Conservation (phyloP, 1,140 invertebrate genomes). For the Acarapis woodi region DNA sequence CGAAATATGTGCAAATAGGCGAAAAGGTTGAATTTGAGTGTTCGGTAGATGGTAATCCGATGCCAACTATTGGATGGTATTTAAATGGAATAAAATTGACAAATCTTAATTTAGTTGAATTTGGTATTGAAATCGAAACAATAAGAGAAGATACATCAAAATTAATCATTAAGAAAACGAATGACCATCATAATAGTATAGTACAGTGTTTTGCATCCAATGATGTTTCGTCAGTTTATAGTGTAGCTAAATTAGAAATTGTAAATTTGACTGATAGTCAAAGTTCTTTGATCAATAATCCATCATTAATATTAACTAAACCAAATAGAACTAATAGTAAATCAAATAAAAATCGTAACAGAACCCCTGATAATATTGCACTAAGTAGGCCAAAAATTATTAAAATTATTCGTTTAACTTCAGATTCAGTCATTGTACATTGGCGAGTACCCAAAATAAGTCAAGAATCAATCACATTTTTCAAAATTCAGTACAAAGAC, state of each 20-base stretch:
- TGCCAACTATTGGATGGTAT: conserved; percentile 43
- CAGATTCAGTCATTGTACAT: conserved; percentile 66
- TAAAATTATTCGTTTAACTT: conserved; percentile 47
- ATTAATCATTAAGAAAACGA: too few relatives aligned
- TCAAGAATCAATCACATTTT: conserved; percentile 53
- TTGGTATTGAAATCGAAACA: too few relatives aligned
- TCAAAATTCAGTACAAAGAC: conserved; percentile 60
- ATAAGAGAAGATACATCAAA: too few relatives aligned
- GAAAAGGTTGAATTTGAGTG: conserved; percentile 32
- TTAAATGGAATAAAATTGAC: conserved; percentile 30
- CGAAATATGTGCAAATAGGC: conserved; percentile 26
- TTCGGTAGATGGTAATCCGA: conserved; percentile 31
- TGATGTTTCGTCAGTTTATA: conserved; percentile 30
- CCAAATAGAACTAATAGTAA: conserved; percentile 5
- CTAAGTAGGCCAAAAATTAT: conserved; percentile 58
- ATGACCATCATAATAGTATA: conserved; percentile 26
- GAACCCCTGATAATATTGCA: too few relatives aligned
- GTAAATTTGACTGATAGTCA: too few relatives aligned
- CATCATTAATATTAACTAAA: neutral
- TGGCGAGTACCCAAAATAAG: conserved; percentile 47
- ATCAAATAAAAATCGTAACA: conserved; percentile 17
- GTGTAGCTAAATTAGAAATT: conserved; percentile 8
- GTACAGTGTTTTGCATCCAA: conserved; percentile 43
- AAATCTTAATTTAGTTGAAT: too few relatives aligned
- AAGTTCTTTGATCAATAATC: too few relatives aligned